Percentiles rank a stretch among this genome's conserved stretches.
phyloP scores from a whole-genome alignment of 1,140 invertebrate species.

The Calephelis nemesis region DNA sequence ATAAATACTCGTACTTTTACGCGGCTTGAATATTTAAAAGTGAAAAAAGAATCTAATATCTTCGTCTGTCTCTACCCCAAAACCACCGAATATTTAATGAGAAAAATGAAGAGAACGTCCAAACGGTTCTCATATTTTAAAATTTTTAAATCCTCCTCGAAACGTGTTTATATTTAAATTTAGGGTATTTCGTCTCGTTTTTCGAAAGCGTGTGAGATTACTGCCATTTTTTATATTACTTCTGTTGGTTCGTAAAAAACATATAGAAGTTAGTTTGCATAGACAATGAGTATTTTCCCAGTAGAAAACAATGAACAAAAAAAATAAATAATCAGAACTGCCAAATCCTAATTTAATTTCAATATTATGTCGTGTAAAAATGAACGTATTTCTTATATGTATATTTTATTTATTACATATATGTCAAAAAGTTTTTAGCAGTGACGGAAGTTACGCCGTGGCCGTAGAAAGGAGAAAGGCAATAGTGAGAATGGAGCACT shows the following conservation, averaged over 20 bases:
- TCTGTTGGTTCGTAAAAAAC: no score
- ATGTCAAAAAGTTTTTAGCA: no score
- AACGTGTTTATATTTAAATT: slow-evolving; percentile 15
- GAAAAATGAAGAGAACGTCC: neutral
- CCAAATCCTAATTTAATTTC: no score
- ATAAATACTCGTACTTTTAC: neutral
- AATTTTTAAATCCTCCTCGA: neutral
- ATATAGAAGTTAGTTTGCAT: no score
- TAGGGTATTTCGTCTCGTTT: neutral
- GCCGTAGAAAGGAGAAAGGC: no score
- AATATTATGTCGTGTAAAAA: no score
- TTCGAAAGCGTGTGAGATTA: slow-evolving; percentile 17
- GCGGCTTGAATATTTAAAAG: neutral
- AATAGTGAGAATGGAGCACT: no score
- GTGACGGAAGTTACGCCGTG: no score
- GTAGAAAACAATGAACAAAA: neutral
- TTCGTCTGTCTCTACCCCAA: neutral
- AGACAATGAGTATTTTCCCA: no score
- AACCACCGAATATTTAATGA: neutral
- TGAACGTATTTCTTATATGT: no score
- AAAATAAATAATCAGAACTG: no score
- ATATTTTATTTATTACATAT: no score
- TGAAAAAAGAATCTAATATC: neutral
- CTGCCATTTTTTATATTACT: slow-evolving; percentile 8
- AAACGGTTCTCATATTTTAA: slow-evolving; percentile 1